Conservation (phyloP, 2,888 invertebrate species). For the Troilus luridus region DNA sequence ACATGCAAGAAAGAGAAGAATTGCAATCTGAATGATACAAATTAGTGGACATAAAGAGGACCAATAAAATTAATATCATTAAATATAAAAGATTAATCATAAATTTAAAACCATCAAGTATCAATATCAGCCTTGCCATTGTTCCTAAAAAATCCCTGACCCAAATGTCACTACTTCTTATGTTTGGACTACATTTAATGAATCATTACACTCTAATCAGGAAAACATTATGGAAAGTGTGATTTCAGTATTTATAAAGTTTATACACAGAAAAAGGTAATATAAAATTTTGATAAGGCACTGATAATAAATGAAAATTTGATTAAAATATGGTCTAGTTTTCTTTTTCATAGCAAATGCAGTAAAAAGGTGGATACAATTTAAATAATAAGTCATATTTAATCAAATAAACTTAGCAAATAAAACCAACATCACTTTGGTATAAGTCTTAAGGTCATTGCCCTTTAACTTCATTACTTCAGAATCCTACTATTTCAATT, state of each 20-base stretch:
- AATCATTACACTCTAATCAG: background rate
- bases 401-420: constrained; percentile 1
- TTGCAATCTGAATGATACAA: background rate
- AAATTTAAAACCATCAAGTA: background rate
- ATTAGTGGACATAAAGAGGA: background rate
- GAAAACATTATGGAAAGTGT: background rate
- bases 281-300: background rate
- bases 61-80: background rate
- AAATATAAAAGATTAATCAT: background rate
- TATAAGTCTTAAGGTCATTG: constrained; percentile 50
- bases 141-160: constrained; percentile 40
- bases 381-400: background rate
- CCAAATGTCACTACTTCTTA: constrained; percentile 31
- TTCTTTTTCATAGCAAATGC: background rate
- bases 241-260: background rate
- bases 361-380: background rate
- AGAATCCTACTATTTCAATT: background rate
- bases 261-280: background rate
- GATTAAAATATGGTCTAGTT: background rate
- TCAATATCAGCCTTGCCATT: constrained; percentile 45
- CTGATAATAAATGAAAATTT: background rate
- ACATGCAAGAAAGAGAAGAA: background rate
- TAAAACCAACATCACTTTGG: background rate
- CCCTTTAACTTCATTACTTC: constrained; percentile 11
- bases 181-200: background rate